These are phyloP conservation scores for Brachyopa scutellaris DNA, from an alignment of 2,888 invertebrate genomes.

Conservation along the genomic window DNA sequence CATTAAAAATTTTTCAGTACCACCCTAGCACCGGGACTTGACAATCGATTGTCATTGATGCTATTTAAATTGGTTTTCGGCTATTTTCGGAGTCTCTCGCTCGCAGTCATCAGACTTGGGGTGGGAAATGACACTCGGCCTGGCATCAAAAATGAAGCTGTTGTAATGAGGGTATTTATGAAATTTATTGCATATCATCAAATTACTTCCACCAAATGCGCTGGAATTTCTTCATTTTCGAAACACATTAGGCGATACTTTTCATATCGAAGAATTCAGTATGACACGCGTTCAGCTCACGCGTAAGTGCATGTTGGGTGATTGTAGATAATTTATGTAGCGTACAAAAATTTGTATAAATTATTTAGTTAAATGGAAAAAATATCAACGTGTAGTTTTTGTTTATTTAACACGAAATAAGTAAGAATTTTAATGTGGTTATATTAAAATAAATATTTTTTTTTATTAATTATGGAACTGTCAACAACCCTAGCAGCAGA, in stretches of 20 bases:
- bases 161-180: conserved; percentile 73
- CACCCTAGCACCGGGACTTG: conserved; percentile 43
- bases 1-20: conserved; percentile 62
- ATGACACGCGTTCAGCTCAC: conserved; percentile 53
- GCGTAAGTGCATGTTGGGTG: conserved; percentile 40
- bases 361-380: conserved; percentile 49
- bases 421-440: too few relatives aligned
- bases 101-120: conserved; percentile 34
- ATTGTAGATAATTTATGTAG: conserved; percentile 57
- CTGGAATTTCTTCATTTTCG: conserved; percentile 75
- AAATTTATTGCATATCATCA: conserved; percentile 78
- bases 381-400: too few relatives aligned
- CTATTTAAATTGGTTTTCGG: conserved; percentile 70
- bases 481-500: too few relatives aligned
- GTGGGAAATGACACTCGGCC: conserved; percentile 27
- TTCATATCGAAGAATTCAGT: conserved; percentile 51
- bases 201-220: conserved; percentile 75
- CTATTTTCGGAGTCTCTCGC: conserved; percentile 56
- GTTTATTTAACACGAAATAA: too few relatives aligned
- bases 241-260: conserved; percentile 51
- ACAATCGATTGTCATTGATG: conserved; percentile 62
- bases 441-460: too few relatives aligned
- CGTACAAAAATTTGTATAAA: conserved; percentile 54
- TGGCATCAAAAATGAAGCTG: conserved; percentile 47
- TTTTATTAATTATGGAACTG: too few relatives aligned